These are phyloP conservation scores for Antechinus stuartii DNA, from an alignment of 2,113 vertebrate genomes.

Conservation along the genomic window DNA sequence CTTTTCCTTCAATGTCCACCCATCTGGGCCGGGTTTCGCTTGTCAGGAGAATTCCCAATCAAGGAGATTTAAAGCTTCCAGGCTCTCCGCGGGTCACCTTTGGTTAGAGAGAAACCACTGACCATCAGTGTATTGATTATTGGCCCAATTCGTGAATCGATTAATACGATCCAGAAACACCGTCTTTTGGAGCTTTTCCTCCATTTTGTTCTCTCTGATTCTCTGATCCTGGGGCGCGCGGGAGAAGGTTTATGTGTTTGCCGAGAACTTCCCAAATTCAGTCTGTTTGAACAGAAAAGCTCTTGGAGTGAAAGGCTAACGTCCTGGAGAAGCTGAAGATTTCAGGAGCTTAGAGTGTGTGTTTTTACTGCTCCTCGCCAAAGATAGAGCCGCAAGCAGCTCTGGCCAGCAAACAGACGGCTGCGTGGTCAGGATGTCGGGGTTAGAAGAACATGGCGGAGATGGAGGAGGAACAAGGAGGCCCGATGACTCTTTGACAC, in stretches of 20 bases:
- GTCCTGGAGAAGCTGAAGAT: background rate
- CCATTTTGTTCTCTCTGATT: background rate
- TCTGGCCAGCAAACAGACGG: background rate
- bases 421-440: background rate
- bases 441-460: background rate
- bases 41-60: no score
- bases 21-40: no score
- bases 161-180: no score
- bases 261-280: background rate
- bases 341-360: no score
- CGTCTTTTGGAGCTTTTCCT: no score
- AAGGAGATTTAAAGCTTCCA: no score
- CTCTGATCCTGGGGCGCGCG: background rate
- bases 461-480: background rate
- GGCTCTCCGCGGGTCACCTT: no score
- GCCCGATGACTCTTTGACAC: background rate
- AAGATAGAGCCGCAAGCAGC: background rate
- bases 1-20: no score
- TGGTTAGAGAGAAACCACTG: no score
- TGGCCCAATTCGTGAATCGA: no score
- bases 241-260: background rate
- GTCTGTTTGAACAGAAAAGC: background rate
- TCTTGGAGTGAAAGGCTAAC: background rate
- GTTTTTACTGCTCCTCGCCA: background rate
- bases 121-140: no score